Percentiles rank a stretch among this genome's conserved stretches.
Conservation (phyloP, 2,113 vertebrate species). For the Perca fluviatilis region DNA sequence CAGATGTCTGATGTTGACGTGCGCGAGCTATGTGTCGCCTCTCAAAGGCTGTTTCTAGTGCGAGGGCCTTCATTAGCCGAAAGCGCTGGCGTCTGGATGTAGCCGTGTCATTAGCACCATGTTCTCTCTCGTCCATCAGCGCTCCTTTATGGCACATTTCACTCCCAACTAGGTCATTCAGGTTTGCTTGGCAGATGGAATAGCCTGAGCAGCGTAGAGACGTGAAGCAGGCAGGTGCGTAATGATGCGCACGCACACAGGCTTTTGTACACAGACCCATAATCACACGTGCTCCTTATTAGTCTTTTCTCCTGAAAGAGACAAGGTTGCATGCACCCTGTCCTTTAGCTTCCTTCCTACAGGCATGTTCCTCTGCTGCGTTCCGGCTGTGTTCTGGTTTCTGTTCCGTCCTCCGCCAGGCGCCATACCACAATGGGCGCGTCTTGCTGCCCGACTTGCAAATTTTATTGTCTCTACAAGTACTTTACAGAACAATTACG, state of each 20-base stretch:
- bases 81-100: constrained; percentile 36
- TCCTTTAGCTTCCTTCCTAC: background rate
- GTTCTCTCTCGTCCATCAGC: constrained; percentile 65
- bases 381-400: too few species aligned
- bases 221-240: constrained; percentile 21
- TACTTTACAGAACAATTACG: too few species aligned
- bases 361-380: too few species aligned
- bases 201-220: constrained; percentile 9
- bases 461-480: too few species aligned
- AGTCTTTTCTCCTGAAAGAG: background rate
- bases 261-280: constrained; percentile 27
- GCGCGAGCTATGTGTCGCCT: background rate
- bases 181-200: constrained; percentile 62
- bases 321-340: background rate
- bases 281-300: constrained; percentile 17
- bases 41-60: constrained; percentile 29
- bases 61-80: constrained; percentile 52
- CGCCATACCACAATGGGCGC: too few species aligned
- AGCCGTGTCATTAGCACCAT: constrained; percentile 63
- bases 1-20: constrained; percentile 1
- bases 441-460: too few species aligned
- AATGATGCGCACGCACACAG: constrained; percentile 31
- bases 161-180: constrained; percentile 68
- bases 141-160: constrained; percentile 69
- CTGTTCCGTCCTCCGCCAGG: too few species aligned